Conservation (phyloP, 53 echinoderm and acorn worm genomes). For the Actinopyga echinites region DNA sequence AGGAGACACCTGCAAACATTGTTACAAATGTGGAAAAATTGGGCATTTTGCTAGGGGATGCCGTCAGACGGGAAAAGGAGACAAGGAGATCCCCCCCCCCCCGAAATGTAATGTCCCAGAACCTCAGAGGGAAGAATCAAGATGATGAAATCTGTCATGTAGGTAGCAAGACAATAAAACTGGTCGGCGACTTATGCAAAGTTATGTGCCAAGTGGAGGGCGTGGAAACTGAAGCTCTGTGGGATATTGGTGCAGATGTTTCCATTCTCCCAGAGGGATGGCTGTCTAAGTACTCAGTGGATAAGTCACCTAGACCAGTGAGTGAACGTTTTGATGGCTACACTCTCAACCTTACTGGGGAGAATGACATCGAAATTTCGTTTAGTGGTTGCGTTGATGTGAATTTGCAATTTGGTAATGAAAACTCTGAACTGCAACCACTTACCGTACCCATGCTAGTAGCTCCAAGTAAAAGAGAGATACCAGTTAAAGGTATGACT, state of each 20-base stretch:
- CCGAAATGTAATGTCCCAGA: not conserved
- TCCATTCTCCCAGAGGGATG: conserved; percentile 29
- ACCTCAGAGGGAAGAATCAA: not conserved
- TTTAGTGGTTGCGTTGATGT: conserved; percentile 37
- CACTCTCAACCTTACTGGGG: not conserved
- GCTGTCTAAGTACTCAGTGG: not conserved
- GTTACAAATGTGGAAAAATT: conserved; percentile 35
- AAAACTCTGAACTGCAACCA: not conserved
- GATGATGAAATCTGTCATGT: not conserved
- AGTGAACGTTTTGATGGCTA: conserved; percentile 14
- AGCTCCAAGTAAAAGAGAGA: not conserved
- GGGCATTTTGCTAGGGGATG: conserved; percentile 32
- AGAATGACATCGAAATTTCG: conserved; percentile 14
- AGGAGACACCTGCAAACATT: conserved; percentile 33
- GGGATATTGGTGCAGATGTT: conserved; percentile 40
- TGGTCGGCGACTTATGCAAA: conserved; percentile 9
- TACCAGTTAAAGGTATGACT: conserved; percentile 26
- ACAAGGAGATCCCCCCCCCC: conserved; percentile 31
- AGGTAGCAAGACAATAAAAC: not conserved
- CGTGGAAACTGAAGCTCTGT: conserved; percentile 10
- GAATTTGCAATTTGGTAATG: not conserved
- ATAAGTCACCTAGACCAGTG: not conserved
- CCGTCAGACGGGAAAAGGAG: conserved; percentile 30
- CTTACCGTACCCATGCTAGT: conserved; percentile 25
- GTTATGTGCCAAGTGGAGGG: not conserved